Conservation (phyloP, 2,888 invertebrate genomes). For the Pheosia gnoma region DNA sequence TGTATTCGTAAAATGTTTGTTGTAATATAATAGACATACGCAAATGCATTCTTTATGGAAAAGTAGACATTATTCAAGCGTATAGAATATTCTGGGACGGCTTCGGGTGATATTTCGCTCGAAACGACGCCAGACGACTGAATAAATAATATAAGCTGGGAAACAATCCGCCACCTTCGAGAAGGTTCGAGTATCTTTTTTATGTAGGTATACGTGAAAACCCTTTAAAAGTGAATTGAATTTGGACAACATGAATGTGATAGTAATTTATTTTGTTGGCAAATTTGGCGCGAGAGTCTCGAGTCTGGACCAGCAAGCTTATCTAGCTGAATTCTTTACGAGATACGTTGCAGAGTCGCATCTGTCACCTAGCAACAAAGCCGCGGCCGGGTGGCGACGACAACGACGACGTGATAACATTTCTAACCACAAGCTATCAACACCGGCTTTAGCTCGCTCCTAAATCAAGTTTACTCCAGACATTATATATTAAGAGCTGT, state of each 20-base stretch:
- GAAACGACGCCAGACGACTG: constrained; percentile 49
- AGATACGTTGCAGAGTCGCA: constrained; percentile 49
- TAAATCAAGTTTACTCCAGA: constrained; percentile 44
- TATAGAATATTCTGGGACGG: constrained; percentile 65
- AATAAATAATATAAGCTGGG: constrained; percentile 64
- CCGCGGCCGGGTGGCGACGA: constrained; percentile 45
- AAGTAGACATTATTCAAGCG: constrained; percentile 68
- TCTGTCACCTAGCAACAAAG: constrained; percentile 63
- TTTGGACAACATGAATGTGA: constrained; percentile 28
- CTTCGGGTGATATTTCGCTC: constrained; percentile 62
- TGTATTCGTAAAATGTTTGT: constrained; percentile 53
- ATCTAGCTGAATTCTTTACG: constrained; percentile 39
- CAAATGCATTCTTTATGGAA: constrained; percentile 71
- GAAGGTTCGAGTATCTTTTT: constrained; percentile 33
- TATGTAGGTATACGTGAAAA: constrained; percentile 25
- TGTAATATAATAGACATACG: constrained; percentile 57
- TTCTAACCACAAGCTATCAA: constrained; percentile 61
- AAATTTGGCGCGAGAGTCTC: constrained; percentile 28
- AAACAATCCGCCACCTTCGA: constrained; percentile 49
- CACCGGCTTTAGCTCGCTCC: constrained; percentile 33
- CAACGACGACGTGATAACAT: constrained; percentile 57
- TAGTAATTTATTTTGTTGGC: constrained; percentile 37
- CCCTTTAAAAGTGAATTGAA: constrained; percentile 30
- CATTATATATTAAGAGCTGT: constrained; percentile 19
- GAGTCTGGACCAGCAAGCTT: constrained; percentile 25